These are phyloP conservation scores for Zaprionus davidi DNA, from an alignment of 1,140 invertebrate species.

Conservation along the genomic window DNA sequence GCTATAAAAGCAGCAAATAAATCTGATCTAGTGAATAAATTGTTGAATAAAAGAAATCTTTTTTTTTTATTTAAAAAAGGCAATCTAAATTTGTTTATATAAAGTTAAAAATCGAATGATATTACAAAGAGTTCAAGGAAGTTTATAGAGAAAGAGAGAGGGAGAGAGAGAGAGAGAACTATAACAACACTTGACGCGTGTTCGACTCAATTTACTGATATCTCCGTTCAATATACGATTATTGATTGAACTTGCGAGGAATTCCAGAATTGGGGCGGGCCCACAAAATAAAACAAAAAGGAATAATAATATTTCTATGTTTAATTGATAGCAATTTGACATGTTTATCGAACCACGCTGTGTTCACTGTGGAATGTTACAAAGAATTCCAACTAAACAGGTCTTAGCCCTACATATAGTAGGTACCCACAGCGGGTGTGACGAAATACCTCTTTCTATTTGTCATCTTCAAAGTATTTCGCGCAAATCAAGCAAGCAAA, in stretches of 20 bases:
- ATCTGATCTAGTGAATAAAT: no score
- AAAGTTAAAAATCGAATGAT: neutral
- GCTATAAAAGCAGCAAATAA: neutral
- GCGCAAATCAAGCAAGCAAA: conserved; percentile 6
- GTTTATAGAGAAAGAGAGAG: neutral
- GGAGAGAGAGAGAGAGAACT: neutral
- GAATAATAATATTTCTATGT: conserved; percentile 6
- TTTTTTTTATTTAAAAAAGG: neutral
- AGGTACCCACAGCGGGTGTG: neutral
- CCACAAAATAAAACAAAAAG: conserved; percentile 9
- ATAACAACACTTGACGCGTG: neutral
- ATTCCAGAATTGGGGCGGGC: neutral
- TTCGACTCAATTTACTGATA: conserved; percentile 5
- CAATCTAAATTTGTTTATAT: neutral
- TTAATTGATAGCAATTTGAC: conserved; percentile 15
- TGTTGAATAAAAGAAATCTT: neutral
- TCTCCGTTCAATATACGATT: neutral
- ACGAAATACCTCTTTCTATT: neutral
- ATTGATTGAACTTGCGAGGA: neutral
- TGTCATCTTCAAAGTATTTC: conserved; percentile 1
- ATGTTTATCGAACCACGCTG: neutral
- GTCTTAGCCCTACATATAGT: neutral
- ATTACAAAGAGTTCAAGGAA: neutral
- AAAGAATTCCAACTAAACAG: neutral
- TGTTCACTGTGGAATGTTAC: neutral